Conservation (phyloP, 2,797 vertebrate species). For the Sebastiscus albofasciatus region DNA sequence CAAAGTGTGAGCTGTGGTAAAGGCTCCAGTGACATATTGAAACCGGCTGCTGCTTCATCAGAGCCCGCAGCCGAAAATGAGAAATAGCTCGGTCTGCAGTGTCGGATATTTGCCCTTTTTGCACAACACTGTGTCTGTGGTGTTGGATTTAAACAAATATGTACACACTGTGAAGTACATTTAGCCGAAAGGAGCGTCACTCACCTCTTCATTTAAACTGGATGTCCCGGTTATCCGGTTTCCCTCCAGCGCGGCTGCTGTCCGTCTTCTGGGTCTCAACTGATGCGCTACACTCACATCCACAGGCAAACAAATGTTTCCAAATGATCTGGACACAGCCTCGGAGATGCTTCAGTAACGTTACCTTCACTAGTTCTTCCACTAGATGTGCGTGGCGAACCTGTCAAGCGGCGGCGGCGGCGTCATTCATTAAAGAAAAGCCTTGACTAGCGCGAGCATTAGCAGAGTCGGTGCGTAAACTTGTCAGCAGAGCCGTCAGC, state of each 20-base stretch:
- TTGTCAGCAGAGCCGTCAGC: conserved; percentile 38
- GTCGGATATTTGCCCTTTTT: conserved; percentile 28
- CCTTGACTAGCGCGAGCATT: conserved; percentile 26
- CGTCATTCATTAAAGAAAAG: conserved; percentile 69
- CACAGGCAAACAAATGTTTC: conserved; percentile 49
- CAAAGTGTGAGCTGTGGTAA: conserved; percentile 12
- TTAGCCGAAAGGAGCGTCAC: conserved; percentile 40
- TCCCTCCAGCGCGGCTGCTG: conserved; percentile 35
- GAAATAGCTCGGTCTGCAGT: conserved; percentile 58
- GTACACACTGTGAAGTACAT: conserved; percentile 1
- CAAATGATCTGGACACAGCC: conserved; percentile 38
- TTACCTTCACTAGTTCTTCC: conserved; percentile 35
- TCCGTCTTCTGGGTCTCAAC: conserved; percentile 31
- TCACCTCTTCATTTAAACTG: conserved; percentile 72
- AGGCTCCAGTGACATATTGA: conserved; percentile 19
- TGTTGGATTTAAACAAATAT: conserved; percentile 4
- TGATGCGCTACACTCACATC: conserved; percentile 73
- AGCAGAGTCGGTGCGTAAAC: conserved; percentile 64
- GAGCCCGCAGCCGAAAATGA: conserved; percentile 45
- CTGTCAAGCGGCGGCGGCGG: conserved; percentile 33
- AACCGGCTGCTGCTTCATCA: conserved; percentile 29
- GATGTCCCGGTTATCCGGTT: conserved; percentile 45
- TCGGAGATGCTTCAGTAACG: conserved; percentile 10
- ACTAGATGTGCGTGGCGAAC: conserved; percentile 10
- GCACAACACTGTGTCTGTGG: not conserved